phyloP scores from a whole-genome alignment of 2,797 vertebrate genomes.

The Pseudochirops corinnae region DNA sequence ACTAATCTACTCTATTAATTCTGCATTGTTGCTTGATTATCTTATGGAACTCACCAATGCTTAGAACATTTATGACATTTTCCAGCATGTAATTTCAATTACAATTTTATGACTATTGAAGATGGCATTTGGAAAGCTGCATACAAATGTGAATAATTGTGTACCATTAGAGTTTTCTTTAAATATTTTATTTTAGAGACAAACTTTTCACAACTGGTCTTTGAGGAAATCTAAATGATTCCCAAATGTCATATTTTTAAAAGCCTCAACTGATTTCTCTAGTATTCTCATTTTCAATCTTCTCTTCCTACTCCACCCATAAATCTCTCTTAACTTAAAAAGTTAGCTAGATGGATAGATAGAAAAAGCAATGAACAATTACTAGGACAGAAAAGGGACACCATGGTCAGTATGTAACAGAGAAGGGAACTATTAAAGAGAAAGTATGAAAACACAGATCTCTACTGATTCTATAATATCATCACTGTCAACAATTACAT shows the following conservation, averaged over 20 bases:
- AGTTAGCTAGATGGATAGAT: background rate
- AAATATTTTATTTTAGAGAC: background rate
- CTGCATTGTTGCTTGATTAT: constrained; percentile 36
- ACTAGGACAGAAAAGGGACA: background rate
- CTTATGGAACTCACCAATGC: background rate
- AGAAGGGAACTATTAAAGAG: background rate
- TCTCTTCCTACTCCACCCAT: background rate
- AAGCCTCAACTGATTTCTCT: background rate
- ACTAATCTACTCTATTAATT: constrained; percentile 30
- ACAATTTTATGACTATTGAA: constrained; percentile 22
- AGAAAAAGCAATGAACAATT: background rate
- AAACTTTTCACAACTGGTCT: constrained; percentile 2
- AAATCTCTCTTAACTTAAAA: background rate
- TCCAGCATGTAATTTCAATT: constrained; percentile 53
- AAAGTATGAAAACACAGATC: background rate
- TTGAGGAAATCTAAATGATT: background rate
- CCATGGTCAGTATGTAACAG: background rate
- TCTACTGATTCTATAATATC: constrained; percentile 11
- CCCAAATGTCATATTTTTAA: background rate
- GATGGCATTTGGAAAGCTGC: constrained; percentile 51
- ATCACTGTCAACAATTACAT: background rate
- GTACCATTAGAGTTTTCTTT: background rate
- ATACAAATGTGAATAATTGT: constrained; percentile 40
- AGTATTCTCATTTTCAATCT: background rate
- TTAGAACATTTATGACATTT: constrained; percentile 57